Percentiles rank a stretch among this genome's conserved stretches.
These are phyloP conservation scores for Caenorhabditis doughertyi DNA, from an alignment of 2,888 invertebrate genomes.

Conservation along the genomic window DNA sequence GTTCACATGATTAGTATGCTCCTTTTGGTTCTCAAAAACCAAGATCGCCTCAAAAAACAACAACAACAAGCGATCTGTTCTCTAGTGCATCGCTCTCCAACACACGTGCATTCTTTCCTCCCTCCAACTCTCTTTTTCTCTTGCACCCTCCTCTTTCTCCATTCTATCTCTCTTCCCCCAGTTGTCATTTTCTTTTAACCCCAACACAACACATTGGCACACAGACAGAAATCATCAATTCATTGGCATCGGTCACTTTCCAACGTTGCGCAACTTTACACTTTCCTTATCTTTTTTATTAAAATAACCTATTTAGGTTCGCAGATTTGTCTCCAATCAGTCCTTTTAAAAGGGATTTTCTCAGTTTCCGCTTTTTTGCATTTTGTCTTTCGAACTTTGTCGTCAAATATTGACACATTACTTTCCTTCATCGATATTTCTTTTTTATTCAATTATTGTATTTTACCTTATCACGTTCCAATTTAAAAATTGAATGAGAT, in stretches of 20 bases:
- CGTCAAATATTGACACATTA: slow-evolving; percentile 48
- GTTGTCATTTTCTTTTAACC: neutral
- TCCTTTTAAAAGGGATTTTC: neutral
- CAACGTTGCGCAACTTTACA: slow-evolving; percentile 31
- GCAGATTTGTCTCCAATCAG: neutral
- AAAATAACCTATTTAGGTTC: neutral
- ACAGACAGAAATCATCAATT: slow-evolving; percentile 24
- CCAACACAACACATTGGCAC: slow-evolving; percentile 10
- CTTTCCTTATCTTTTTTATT: neutral
- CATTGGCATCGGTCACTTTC: neutral
- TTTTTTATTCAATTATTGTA: slow-evolving; percentile 2
- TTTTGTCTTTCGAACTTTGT: slow-evolving; percentile 38
- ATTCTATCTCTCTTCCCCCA: slow-evolving; percentile 4
- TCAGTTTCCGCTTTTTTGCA: neutral
- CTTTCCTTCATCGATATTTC: slow-evolving; percentile 30
- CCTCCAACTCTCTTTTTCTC: slow-evolving; percentile 15
- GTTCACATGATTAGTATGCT: neutral
- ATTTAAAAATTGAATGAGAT: neutral
- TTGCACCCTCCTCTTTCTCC: slow-evolving; percentile 19
- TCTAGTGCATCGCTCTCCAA: slow-evolving; percentile 14
- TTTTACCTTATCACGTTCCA: slow-evolving; percentile 1
- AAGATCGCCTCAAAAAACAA: slow-evolving; percentile 3
- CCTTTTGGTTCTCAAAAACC: neutral
- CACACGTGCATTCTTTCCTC: slow-evolving; percentile 38
- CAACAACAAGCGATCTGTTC: slow-evolving; percentile 22